Conservation (phyloP, 2,888 invertebrate genomes). For the Hypercompe scribonia region DNA sequence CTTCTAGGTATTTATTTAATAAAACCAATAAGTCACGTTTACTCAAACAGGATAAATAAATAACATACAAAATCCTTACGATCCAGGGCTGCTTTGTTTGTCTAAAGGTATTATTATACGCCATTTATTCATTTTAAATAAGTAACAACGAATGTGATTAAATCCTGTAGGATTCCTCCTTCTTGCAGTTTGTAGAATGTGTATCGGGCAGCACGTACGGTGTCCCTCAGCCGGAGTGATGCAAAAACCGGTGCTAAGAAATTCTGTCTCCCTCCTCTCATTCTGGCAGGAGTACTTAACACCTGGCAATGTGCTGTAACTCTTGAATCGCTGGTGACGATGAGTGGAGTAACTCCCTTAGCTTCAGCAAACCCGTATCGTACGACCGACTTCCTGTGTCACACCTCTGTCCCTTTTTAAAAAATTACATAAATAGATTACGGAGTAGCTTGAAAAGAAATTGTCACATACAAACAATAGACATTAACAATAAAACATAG, state of each 20-base stretch:
- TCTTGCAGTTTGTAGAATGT: neutral
- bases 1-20: neutral
- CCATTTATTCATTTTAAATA: too few relatives aligned
- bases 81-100: neutral
- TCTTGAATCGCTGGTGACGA: too few relatives aligned
- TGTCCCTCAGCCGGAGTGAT: too few relatives aligned
- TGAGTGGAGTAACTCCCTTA: neutral
- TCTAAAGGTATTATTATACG: too few relatives aligned
- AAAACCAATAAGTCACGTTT: constrained; percentile 1
- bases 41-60: neutral
- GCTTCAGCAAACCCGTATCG: neutral
- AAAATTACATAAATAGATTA: neutral
- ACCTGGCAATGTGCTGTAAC: too few relatives aligned
- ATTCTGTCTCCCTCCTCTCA: neutral
- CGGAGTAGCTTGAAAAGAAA: too few relatives aligned
- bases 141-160: too few relatives aligned
- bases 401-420: neutral
- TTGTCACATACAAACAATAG: neutral
- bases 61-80: neutral
- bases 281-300: neutral
- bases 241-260: neutral
- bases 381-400: too few relatives aligned
- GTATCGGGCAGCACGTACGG: neutral
- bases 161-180: neutral
- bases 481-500: neutral